A percentile compares a stretch with the other conserved stretches of the same genome.
Conservation (phyloP, 2,797 vertebrate species). For the Buceros bicornis region DNA sequence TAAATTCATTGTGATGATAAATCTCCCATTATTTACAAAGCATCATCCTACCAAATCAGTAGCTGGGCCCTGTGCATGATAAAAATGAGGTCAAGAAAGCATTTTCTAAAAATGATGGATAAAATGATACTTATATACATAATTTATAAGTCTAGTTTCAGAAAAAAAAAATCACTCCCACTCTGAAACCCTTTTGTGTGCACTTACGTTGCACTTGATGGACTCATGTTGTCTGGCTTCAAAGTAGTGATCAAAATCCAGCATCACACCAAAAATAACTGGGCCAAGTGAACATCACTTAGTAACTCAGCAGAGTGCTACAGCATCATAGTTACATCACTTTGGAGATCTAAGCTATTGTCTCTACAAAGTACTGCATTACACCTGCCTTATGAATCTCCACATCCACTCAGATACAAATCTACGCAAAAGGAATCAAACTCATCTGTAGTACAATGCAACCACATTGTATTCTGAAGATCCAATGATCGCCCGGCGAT, state of each 20-base stretch:
- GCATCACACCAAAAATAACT: background rate
- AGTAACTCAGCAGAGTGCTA: background rate
- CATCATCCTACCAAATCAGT: background rate
- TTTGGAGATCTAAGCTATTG: background rate
- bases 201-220: background rate
- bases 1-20: background rate
- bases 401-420: background rate
- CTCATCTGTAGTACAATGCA: background rate
- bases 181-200: background rate
- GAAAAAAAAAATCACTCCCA: background rate
- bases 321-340: background rate
- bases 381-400: background rate
- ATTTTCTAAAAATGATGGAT: background rate
- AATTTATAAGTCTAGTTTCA: background rate
- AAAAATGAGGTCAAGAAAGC: background rate
- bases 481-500: background rate
- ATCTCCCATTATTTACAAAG: background rate
- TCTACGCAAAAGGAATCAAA: background rate
- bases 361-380: background rate
- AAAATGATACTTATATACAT: background rate
- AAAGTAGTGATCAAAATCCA: background rate
- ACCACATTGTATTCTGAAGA: background rate
- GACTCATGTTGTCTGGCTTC: background rate
- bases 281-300: background rate
- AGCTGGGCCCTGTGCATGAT: background rate